Base-by-base conservation (phyloP, 2,888 invertebrate species). In the Erebia ligea region DNA sequence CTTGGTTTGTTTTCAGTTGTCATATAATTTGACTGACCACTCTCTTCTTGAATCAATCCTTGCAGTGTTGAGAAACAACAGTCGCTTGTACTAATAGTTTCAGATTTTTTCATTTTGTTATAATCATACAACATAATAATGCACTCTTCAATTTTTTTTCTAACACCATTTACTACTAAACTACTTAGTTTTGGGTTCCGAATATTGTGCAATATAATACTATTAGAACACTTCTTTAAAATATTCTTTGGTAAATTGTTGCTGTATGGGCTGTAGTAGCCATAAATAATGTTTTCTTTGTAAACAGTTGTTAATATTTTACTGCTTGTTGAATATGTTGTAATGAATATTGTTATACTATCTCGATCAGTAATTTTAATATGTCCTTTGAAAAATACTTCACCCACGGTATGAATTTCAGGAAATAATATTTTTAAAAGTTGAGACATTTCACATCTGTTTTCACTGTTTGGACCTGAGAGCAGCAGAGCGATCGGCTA, bases 101-200 rank as follows among this genome's bases (percentile, higher is more conserved):
- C 88, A n/a, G 91, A 88, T 71, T 86, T 82, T 75, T 81, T 81
- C 3, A 92, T 77, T 77, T 80, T 87, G 56, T 85, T 70, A 74
- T 86, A 85, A 72, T 92, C 88, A 82, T 91, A 93, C 6, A 86
- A 78, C 77, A 91, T 83, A 50, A 90, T 76, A 21, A 91, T 81
- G 69, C 82, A 84, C 69, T 85, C 83, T 63, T 80, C 79, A 65
- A 72, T 70, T 71, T 73, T 76, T 21, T 81, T 73, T 67, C 76
- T 70, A 67, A 74, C 80, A 21, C 84, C 83, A 76, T 86, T 77
- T 65, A 91, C 61, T 62, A 81, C 42, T 66, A 91, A 75, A 64
- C 81, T 78, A 17, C 78, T 81, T 40, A 91, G 76, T 76, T 76
- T 69, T 17, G 79, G 71, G 19, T 70, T 75, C 57, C 72, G 65